Evolutionary conservation across 2,113 vertebrate genomes (phyloP).

Genomic region (Upupa epops): DNA sequence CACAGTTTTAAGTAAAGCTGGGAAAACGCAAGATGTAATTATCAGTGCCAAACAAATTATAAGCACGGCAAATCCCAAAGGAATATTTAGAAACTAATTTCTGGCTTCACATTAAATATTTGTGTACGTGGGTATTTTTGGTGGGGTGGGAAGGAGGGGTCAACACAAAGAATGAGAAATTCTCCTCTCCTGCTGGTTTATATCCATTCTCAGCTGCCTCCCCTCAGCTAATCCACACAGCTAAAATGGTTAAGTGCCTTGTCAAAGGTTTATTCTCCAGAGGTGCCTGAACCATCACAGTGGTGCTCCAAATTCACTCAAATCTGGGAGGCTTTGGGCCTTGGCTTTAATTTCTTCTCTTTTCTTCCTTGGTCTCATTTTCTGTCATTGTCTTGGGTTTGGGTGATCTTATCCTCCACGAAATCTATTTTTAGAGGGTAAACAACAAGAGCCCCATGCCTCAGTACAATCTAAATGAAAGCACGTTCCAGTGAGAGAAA

Average conservation of each 20-base stretch:
- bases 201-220: slow-evolving; percentile 4
- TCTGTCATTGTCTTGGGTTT: background rate
- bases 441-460: background rate
- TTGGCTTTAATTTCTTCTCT: slow-evolving; percentile 11
- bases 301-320: background rate
- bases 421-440: slow-evolving; percentile 54
- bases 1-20: slow-evolving; percentile 80
- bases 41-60: slow-evolving; percentile 81
- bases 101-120: slow-evolving; percentile 75
- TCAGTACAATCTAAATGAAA: slow-evolving; percentile 27
- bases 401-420: slow-evolving; percentile 19
- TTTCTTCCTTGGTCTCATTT: slow-evolving; percentile 27
- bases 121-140: slow-evolving; percentile 69
- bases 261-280: slow-evolving; percentile 40
- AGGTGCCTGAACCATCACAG: slow-evolving; percentile 25
- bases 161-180: slow-evolving; percentile 5
- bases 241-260: slow-evolving; percentile 23
- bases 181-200: slow-evolving; percentile 2
- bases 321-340: slow-evolving; percentile 7
- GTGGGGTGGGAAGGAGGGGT: slow-evolving; percentile 8
- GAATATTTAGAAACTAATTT: slow-evolving; percentile 79
- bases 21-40: slow-evolving; percentile 77
- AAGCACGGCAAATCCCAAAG: slow-evolving; percentile 72
- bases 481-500: slow-evolving; percentile 35
- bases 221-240: background rate